Evolutionary conservation across 2,113 vertebrate genomes (phyloP).

Genomic region (Aptenodytes forsteri): DNA sequence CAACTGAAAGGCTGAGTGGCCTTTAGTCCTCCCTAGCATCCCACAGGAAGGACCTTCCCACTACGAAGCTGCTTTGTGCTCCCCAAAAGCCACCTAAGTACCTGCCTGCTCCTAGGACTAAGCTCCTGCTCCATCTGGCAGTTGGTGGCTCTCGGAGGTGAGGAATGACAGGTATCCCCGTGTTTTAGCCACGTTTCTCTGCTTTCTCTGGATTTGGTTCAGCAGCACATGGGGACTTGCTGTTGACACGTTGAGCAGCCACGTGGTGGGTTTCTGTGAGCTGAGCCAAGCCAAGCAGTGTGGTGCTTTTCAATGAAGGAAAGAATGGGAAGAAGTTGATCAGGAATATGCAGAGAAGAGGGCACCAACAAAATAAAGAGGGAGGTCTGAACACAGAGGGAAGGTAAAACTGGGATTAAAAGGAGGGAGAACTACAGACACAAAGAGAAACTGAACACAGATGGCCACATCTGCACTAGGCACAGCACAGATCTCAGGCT

Average conservation of each 20-base stretch:
- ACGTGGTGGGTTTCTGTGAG: neutral
- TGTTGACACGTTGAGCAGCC: neutral
- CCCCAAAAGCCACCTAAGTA: neutral
- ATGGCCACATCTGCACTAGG: neutral
- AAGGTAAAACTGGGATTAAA: neutral
- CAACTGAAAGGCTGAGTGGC: neutral
- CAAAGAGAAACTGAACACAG: neutral
- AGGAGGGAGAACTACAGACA: neutral
- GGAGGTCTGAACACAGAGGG: neutral
- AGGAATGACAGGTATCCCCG: neutral
- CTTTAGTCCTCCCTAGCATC: neutral
- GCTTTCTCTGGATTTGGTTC: neutral
- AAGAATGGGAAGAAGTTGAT: neutral
- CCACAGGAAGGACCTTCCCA: neutral
- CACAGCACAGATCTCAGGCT: neutral
- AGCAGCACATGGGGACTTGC: neutral
- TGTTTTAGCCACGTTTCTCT: rapidly evolving
- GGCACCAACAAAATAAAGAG: neutral
- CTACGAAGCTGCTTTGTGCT: neutral
- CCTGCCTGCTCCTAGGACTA: rapidly evolving
- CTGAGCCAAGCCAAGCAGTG: neutral
- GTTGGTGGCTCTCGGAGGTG: neutral
- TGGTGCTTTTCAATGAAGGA: neutral
- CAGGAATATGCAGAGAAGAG: neutral
- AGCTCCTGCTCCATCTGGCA: neutral